A percentile compares a stretch with the other conserved stretches of the same genome.
Evolutionary conservation across 37 sponge, comb jelly and placozoan genomes (phyloP).

Genomic region (Lycopodina hypogea): DNA sequence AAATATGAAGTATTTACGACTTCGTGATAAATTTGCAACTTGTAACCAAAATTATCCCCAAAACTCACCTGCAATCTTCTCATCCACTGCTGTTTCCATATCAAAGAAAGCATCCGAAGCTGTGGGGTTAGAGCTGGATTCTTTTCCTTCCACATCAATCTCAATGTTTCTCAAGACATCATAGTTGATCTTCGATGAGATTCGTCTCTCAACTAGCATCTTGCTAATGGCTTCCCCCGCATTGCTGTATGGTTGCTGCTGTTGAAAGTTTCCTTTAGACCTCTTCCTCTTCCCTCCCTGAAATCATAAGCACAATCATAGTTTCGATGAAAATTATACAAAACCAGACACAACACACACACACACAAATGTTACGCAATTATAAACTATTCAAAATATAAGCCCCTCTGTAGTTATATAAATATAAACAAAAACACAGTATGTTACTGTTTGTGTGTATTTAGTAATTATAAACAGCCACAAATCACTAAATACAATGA

Average conservation of each 20-base stretch:
- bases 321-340: neutral
- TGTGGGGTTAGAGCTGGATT: neutral
- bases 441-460: no score
- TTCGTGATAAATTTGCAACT: no score
- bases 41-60: no score
- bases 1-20: no score
- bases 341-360: neutral
- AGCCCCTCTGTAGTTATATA: no score
- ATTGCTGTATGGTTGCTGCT: slow-evolving; percentile 48
- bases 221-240: slow-evolving; percentile 95
- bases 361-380: neutral
- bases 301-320: no score
- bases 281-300: slow-evolving; percentile 2
- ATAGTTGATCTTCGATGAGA: slow-evolving; percentile 92
- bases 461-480: no score
- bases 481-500: no score
- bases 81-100: neutral
- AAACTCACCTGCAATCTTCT: neutral
- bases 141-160: neutral
- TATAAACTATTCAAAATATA: no score
- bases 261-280: slow-evolving; percentile 3
- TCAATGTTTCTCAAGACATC: slow-evolving; percentile 77
- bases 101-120: no score
- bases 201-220: slow-evolving; percentile 92
- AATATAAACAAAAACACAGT: no score